Evolutionary conservation across 1,140 invertebrate genomes (phyloP).

Genomic region (Macrocentrus cingulum): DNA sequence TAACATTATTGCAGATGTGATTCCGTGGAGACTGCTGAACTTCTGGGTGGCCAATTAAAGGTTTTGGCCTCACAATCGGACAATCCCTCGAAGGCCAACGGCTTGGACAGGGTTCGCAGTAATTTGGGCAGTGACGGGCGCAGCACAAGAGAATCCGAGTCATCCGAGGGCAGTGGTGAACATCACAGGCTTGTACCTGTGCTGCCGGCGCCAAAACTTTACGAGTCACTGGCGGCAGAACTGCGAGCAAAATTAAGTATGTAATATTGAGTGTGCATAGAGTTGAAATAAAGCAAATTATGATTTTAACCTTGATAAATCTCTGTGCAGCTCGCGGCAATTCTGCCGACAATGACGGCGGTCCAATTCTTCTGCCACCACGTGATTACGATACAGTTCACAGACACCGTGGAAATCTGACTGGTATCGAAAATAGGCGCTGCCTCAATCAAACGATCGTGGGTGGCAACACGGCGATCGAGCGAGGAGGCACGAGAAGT

Average conservation of each 20-base stretch:
- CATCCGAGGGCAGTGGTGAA: constrained; percentile 68
- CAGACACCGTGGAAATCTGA: constrained; percentile 80
- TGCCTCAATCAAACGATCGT: constrained; percentile 74
- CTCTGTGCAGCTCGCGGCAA: constrained; percentile 49
- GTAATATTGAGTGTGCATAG: constrained; percentile 12
- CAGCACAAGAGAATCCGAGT: constrained; percentile 75
- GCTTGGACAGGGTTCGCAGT: constrained; percentile 64
- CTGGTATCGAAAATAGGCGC: constrained; percentile 74
- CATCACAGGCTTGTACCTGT: constrained; percentile 61
- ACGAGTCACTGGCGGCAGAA: constrained; percentile 90
- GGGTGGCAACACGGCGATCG: constrained; percentile 54
- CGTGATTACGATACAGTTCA: constrained; percentile 91
- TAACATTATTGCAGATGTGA: constrained; percentile 67
- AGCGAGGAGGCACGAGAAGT: constrained; percentile 55
- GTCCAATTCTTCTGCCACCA: constrained; percentile 84
- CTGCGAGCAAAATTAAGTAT: constrained; percentile 78
- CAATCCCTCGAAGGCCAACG: constrained; percentile 80
- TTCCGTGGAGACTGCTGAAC: constrained; percentile 86
- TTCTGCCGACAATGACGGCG: constrained; percentile 59
- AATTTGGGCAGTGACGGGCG: constrained; percentile 73
- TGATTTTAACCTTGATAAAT: not conserved
- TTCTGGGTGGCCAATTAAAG: constrained; percentile 80
- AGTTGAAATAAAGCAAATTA: constrained; percentile 1
- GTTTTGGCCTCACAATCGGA: constrained; percentile 81
- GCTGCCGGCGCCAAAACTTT: constrained; percentile 71